A percentile compares a stretch with the other conserved stretches of the same genome.
Evolutionary conservation across 2,888 invertebrate genomes (phyloP).

Genomic region (Steinernema hermaphroditum): DNA sequence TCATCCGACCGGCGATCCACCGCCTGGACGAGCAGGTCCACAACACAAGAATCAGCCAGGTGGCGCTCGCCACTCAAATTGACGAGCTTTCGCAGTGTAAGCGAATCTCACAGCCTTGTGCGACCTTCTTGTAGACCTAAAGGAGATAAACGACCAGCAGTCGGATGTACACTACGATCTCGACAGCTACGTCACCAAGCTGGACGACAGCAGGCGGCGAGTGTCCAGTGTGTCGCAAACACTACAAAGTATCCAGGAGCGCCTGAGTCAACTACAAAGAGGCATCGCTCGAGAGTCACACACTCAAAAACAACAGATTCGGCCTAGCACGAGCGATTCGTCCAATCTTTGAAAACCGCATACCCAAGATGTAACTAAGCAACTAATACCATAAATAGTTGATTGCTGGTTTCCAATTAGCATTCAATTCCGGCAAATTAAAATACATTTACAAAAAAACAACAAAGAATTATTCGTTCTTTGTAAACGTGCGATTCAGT

Average conservation of each 20-base stretch:
- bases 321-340: background rate
- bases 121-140: conserved; percentile 42
- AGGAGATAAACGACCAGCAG: conserved; percentile 49
- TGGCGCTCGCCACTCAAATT: conserved; percentile 42
- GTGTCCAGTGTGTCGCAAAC: conserved; percentile 30
- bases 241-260: conserved; percentile 48
- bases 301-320: conserved; percentile 33
- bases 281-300: conserved; percentile 53
- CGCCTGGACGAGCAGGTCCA: conserved; percentile 51
- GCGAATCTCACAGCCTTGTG: conserved; percentile 22
- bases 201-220: conserved; percentile 52
- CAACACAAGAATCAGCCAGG: conserved; percentile 49
- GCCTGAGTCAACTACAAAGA: conserved; percentile 53
- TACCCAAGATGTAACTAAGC: background rate
- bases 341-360: background rate
- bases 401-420: too few species aligned
- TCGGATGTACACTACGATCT: conserved; percentile 49
- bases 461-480: too few species aligned
- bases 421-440: too few species aligned
- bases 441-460: too few species aligned
- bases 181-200: conserved; percentile 51
- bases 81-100: conserved; percentile 46
- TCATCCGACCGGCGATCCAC: conserved; percentile 44
- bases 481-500: too few species aligned
- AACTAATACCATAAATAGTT: too few species aligned